Percentiles rank a stretch among this genome's conserved stretches.
Evolutionary conservation across 2,113 vertebrate genomes (phyloP).

Genomic region (Oreamnos americanus): DNA sequence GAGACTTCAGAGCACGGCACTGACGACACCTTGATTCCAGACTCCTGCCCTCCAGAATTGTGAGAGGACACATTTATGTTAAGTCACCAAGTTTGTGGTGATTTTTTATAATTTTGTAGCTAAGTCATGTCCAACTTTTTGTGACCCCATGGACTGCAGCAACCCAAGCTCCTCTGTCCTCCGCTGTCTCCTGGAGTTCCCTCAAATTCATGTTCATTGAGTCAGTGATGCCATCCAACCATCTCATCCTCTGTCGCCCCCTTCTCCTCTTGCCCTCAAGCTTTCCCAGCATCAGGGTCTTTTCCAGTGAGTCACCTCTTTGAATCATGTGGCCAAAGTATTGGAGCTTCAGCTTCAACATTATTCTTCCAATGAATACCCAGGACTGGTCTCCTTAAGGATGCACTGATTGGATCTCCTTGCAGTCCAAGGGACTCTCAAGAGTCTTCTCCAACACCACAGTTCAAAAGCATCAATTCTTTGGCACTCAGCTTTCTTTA

Average conservation of each 20-base stretch:
- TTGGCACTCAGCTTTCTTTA: background rate
- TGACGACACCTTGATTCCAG: background rate
- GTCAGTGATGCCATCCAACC: background rate
- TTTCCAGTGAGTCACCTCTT: background rate
- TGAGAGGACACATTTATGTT: background rate
- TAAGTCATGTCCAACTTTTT: background rate
- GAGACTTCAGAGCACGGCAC: background rate
- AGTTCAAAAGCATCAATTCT: background rate
- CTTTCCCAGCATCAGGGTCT: background rate
- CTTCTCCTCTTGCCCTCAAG: background rate
- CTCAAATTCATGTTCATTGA: background rate
- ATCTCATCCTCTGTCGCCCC: background rate
- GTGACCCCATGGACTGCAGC: background rate
- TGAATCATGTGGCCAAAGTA: background rate
- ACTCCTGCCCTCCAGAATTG: background rate
- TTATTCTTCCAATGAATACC: background rate
- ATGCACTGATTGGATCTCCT: background rate
- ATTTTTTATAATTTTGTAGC: background rate
- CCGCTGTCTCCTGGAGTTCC: background rate
- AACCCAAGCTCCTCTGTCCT: background rate
- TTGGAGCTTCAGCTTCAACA: background rate
- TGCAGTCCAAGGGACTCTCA: background rate
- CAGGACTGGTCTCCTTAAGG: background rate
- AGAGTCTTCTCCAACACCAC: background rate
- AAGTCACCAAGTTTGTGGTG: background rate